These are phyloP conservation scores for Sandelia bainsii DNA, from an alignment of 2,797 vertebrate genomes.

Conservation along the genomic window DNA sequence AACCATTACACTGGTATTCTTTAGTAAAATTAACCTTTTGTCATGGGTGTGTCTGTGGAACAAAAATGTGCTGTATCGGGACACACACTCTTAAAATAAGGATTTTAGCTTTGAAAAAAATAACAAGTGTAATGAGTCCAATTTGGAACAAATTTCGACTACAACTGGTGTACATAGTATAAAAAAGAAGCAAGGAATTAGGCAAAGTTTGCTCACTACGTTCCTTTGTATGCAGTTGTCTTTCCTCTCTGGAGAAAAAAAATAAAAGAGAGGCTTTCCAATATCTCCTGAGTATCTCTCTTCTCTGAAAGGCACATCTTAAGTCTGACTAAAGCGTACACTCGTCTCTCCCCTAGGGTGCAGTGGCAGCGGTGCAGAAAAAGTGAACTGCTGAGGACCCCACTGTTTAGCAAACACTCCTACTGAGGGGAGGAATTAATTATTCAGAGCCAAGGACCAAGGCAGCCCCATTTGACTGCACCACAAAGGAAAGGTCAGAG, in stretches of 20 bases:
- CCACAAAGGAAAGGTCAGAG: conserved; percentile 85
- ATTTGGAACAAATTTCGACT: conserved; percentile 33
- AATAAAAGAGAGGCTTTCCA: conserved; percentile 49
- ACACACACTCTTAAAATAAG: background rate
- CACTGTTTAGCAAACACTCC: conserved; percentile 89
- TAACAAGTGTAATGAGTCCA: conserved; percentile 4
- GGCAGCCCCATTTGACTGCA: conserved; percentile 83
- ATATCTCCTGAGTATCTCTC: conserved; percentile 71
- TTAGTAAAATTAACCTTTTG: conserved; percentile 51
- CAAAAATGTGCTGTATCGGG: conserved; percentile 5
- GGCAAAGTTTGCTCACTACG: conserved; percentile 50
- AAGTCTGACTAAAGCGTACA: conserved; percentile 81
- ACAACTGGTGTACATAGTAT: conserved; percentile 31
- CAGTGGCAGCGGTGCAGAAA: conserved; percentile 86
- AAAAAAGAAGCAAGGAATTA: conserved; percentile 35
- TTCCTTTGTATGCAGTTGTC: conserved; percentile 38
- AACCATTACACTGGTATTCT: conserved; percentile 22
- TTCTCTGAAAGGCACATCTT: conserved; percentile 78
- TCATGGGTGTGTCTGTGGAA: conserved; percentile 33
- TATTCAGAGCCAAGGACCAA: conserved; percentile 87
- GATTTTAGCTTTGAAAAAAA: conserved; percentile 6
- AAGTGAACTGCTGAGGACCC: conserved; percentile 89
- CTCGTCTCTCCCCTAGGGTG: conserved; percentile 80
- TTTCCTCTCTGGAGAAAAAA: conserved; percentile 35
- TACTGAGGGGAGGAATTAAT: conserved; percentile 88